These are phyloP conservation scores for Stegophylla sp. DNA, from an alignment of 2,888 invertebrate genomes.

Conservation along the genomic window DNA sequence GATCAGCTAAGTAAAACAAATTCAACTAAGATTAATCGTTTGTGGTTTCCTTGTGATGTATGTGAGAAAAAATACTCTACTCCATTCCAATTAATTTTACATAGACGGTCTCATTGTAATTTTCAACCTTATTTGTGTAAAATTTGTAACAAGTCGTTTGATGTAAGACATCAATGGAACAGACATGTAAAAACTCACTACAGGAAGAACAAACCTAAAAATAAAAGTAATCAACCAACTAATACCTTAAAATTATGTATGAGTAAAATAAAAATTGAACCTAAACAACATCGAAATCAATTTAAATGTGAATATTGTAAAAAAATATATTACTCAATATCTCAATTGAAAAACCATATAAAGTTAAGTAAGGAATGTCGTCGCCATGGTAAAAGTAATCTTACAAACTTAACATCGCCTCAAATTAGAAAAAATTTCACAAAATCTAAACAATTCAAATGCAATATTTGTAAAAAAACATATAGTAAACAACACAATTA, in stretches of 20 bases:
- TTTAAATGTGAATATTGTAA: slow-evolving; percentile 41
- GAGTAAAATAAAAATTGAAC: neutral
- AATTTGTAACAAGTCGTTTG: slow-evolving; percentile 54
- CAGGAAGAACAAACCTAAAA: neutral
- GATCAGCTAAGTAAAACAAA: neutral
- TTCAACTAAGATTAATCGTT: neutral
- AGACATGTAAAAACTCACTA: slow-evolving; percentile 48
- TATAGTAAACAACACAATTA: slow-evolving; percentile 10
- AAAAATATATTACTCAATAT: slow-evolving; percentile 22
- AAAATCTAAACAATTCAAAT: neutral
- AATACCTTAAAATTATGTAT: neutral
- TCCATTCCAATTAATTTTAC: slow-evolving; percentile 19
- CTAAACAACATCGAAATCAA: neutral
- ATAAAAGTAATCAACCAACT: neutral
- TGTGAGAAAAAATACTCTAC: slow-evolving; percentile 39
- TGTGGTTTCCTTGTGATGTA: slow-evolving; percentile 39
- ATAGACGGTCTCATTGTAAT: slow-evolving; percentile 39
- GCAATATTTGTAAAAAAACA: slow-evolving; percentile 26
- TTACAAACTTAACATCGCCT: neutral
- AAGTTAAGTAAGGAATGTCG: slow-evolving; percentile 39
- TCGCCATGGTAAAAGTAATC: slow-evolving; percentile 17
- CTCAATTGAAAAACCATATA: slow-evolving; percentile 32
- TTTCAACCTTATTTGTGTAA: slow-evolving; percentile 57
- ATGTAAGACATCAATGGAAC: slow-evolving; percentile 54
- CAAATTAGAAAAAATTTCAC: neutral